These are phyloP conservation scores for Xiphias gladius DNA, from an alignment of 2,113 vertebrate species.

Conservation along the genomic window DNA sequence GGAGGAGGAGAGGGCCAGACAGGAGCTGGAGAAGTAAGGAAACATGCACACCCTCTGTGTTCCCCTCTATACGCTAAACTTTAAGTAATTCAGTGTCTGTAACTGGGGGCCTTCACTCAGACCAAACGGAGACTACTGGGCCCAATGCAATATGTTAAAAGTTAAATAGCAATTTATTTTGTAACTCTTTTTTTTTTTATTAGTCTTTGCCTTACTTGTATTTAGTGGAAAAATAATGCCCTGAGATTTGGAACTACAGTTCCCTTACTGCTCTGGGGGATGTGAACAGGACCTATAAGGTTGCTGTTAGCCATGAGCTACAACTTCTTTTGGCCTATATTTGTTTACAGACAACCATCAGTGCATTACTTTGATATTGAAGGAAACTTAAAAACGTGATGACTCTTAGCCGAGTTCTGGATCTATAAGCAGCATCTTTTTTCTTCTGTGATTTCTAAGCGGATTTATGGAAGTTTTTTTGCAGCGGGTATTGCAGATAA, in stretches of 20 bases:
- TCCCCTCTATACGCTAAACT: neutral
- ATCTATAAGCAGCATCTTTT: neutral
- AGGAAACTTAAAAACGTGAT: neutral
- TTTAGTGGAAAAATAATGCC: too few relatives aligned
- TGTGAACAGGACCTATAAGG: too few relatives aligned
- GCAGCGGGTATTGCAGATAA: neutral
- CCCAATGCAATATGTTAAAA: too few relatives aligned
- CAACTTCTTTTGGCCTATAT: too few relatives aligned
- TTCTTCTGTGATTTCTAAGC: neutral
- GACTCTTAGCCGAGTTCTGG: neutral
- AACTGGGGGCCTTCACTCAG: neutral
- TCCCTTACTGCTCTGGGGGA: neutral
- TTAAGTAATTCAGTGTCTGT: neutral
- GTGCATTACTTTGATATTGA: neutral
- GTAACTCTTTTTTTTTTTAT: too few relatives aligned
- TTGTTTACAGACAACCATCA: neutral
- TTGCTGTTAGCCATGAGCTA: too few relatives aligned
- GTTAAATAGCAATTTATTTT: too few relatives aligned
- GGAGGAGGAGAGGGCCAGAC: slow-evolving; percentile 82
- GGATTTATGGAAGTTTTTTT: neutral
- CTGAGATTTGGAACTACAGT: neutral
- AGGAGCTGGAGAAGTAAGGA: slow-evolving; percentile 82
- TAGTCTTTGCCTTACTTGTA: neutral
- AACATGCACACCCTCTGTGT: neutral
- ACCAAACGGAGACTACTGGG: too few relatives aligned